phyloP scores from a whole-genome alignment of 2,113 vertebrate species.

The Nyctibius bracteatus region DNA sequence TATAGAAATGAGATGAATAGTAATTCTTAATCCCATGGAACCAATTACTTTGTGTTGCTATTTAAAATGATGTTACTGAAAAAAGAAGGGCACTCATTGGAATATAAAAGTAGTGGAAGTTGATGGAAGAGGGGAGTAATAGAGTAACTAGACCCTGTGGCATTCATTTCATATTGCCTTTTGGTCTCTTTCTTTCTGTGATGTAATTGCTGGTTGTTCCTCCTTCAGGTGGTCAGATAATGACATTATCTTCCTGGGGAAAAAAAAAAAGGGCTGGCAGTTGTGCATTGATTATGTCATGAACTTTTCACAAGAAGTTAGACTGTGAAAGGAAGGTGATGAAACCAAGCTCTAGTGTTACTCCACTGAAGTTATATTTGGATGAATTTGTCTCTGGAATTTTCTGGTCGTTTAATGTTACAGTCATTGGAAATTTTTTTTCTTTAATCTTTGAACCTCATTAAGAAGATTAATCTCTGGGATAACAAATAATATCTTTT shows the following conservation, averaged over 20 bases:
- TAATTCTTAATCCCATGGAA: neutral
- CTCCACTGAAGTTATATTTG: neutral
- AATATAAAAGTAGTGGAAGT: neutral
- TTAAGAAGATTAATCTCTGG: neutral
- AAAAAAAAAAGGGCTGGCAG: neutral
- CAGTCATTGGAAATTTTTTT: neutral
- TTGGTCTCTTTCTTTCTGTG: neutral
- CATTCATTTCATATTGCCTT: neutral
- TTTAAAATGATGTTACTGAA: neutral
- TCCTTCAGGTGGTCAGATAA: neutral
- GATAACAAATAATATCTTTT: neutral
- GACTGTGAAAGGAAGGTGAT: neutral
- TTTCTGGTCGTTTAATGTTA: neutral
- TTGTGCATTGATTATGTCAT: neutral
- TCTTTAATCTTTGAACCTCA: neutral
- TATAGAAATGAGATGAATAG: neutral
- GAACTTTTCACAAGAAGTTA: neutral
- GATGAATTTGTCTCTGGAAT: neutral
- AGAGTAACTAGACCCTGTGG: neutral
- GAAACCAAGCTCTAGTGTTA: neutral
- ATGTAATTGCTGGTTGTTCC: neutral
- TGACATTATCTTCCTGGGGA: neutral
- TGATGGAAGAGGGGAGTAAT: neutral
- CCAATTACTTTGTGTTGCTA: neutral
- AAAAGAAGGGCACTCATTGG: neutral